A percentile compares a stretch with the other conserved stretches of the same genome.
Conservation (phyloP, 2,888 invertebrate genomes). For the Sycophila texana region DNA sequence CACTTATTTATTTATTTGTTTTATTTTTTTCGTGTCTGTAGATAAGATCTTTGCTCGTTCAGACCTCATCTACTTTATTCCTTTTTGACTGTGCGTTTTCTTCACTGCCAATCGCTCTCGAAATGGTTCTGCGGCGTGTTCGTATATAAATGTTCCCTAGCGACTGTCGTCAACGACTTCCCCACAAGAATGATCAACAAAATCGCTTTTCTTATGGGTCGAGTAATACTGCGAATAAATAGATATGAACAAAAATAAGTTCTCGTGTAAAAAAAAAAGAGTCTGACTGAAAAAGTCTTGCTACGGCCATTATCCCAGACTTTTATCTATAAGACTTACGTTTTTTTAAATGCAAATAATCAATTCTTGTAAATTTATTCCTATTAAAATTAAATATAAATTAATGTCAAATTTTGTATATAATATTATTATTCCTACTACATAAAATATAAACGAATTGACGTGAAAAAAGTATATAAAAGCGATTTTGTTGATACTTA, state of each 20-base stretch:
- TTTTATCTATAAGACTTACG: no score
- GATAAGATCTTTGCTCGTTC: constrained; percentile 43
- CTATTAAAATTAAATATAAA: no score
- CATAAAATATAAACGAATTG: no score
- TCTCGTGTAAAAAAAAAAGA: no score
- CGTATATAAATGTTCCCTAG: background rate
- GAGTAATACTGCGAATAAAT: background rate
- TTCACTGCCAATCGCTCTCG: constrained; percentile 19
- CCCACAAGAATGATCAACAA: background rate
- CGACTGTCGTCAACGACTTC: constrained; percentile 1
- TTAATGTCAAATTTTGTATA: no score
- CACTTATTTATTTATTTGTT: constrained; percentile 40
- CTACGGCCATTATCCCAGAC: no score
- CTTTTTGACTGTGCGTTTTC: background rate
- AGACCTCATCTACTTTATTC: constrained; percentile 19
- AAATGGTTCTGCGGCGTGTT: constrained; percentile 14
- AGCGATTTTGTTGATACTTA: background rate
- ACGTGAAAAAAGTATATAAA: no score
- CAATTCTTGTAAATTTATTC: no score
- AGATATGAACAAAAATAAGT: no score
- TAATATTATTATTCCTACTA: no score
- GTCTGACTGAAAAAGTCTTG: no score
- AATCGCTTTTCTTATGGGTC: constrained; percentile 6
- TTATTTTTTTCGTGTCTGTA: constrained; percentile 43
- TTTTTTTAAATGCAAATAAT: no score